These are phyloP conservation scores for Hermaeophaga mercurialis DNA, from an alignment of 2,888 invertebrate species.

Conservation along the genomic window DNA sequence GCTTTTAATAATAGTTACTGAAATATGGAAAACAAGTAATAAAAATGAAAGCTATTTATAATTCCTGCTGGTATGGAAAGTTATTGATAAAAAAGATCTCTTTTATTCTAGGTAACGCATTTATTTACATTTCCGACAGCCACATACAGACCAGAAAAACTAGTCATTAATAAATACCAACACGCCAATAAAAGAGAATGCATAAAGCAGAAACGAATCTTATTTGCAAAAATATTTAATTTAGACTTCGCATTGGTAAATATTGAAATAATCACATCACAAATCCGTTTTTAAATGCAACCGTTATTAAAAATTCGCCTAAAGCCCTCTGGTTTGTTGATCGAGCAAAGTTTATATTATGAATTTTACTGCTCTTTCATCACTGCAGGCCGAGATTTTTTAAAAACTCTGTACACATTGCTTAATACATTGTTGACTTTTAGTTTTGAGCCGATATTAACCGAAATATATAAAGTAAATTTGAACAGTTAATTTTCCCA, in stretches of 20 bases:
- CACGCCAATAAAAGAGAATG: too few species aligned
- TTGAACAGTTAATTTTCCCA: slow-evolving; percentile 43
- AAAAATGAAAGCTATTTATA: too few species aligned
- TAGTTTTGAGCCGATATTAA: slow-evolving; percentile 51
- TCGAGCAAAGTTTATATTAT: slow-evolving; percentile 56
- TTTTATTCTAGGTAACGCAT: too few species aligned
- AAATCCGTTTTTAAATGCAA: slow-evolving; percentile 45
- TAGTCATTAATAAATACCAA: too few species aligned
- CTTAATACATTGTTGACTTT: slow-evolving; percentile 52
- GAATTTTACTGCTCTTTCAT: slow-evolving; percentile 56
- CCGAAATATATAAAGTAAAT: slow-evolving; percentile 48
- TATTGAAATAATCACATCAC: slow-evolving; percentile 47
- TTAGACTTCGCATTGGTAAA: slow-evolving; percentile 39
- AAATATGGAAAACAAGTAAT: too few species aligned
- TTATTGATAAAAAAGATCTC: too few species aligned
- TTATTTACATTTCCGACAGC: too few species aligned
- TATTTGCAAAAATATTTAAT: slow-evolving; percentile 39
- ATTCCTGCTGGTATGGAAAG: too few species aligned
- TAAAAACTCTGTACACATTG: slow-evolving; percentile 53
- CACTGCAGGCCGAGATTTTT: slow-evolving; percentile 54
- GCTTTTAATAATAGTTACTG: too few species aligned
- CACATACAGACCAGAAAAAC: too few species aligned
- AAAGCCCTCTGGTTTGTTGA: slow-evolving; percentile 51
- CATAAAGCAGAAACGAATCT: slow-evolving; percentile 20
- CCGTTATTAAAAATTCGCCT: slow-evolving; percentile 50